Evolutionary conservation across 2,888 invertebrate genomes (phyloP).

Genomic region (Ophraella communa): DNA sequence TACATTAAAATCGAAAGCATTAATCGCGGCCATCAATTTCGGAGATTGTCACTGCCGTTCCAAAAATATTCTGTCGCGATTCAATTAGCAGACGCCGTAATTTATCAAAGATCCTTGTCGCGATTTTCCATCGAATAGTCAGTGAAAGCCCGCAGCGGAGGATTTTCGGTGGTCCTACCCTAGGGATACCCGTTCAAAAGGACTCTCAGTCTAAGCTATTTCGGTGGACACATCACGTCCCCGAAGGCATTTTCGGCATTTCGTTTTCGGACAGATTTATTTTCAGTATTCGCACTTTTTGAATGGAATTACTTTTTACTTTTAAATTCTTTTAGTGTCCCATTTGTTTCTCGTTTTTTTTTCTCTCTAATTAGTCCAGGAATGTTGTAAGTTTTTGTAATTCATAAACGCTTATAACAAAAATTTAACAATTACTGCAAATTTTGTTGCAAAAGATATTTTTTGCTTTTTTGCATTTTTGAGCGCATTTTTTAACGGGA

Average conservation of each 20-base stretch:
- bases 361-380: no score
- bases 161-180: constrained; percentile 17
- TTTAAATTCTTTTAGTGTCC: constrained; percentile 19
- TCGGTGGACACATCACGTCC: constrained; percentile 15
- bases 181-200: constrained; percentile 12
- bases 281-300: constrained; percentile 19
- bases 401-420: no score
- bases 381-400: no score
- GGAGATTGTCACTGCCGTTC: neutral
- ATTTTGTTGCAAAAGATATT: no score
- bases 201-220: constrained; percentile 16
- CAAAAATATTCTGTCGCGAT: neutral
- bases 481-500: no score
- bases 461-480: no score
- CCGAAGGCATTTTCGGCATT: constrained; percentile 9
- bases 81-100: constrained; percentile 1
- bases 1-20: neutral
- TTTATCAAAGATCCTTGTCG: constrained; percentile 9
- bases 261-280: constrained; percentile 21
- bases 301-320: constrained; percentile 25
- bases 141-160: constrained; percentile 2
- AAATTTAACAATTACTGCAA: no score
- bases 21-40: neutral
- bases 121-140: constrained; percentile 18
- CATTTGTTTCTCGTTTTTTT: constrained; percentile 15